These are phyloP conservation scores for Phenacoccus solenopsis DNA, from an alignment of 1,140 invertebrate genomes.

Conservation along the genomic window DNA sequence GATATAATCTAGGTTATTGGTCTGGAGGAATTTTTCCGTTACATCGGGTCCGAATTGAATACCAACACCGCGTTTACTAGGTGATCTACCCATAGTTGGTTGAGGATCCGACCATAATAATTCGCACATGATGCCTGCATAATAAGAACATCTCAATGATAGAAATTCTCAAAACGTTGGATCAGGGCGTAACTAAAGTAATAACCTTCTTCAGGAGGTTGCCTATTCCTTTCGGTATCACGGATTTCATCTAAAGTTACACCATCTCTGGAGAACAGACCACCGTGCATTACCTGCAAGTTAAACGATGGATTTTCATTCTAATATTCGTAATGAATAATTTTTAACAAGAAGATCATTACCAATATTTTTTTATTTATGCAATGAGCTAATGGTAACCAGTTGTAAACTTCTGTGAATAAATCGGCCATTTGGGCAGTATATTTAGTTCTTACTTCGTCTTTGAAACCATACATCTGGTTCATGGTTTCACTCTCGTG, in stretches of 20 bases:
- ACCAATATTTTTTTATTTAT: conserved; percentile 84
- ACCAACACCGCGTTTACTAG: conserved; percentile 93
- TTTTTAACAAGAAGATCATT: conserved; percentile 30
- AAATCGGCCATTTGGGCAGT: conserved; percentile 86
- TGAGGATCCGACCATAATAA: conserved; percentile 98
- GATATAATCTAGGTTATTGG: conserved; percentile 84
- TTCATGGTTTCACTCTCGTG: conserved; percentile 98
- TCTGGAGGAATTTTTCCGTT: conserved; percentile 69
- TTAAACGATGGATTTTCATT: neutral
- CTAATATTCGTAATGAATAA: neutral
- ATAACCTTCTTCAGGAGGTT: conserved; percentile 89
- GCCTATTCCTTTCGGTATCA: conserved; percentile 76
- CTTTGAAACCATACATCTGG: conserved; percentile 98
- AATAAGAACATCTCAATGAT: neutral
- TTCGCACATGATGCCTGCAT: conserved; percentile 80
- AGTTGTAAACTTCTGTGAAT: conserved; percentile 98
- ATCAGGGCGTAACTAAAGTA: too few relatives aligned
- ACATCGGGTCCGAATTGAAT: conserved; percentile 98
- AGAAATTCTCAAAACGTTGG: too few relatives aligned
- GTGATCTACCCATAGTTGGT: conserved; percentile 64
- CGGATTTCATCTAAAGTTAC: conserved; percentile 85
- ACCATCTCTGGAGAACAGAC: conserved; percentile 77
- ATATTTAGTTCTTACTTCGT: conserved; percentile 94
- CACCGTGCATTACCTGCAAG: conserved; percentile 66
- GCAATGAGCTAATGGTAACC: conserved; percentile 89